phyloP scores from a whole-genome alignment of 2,888 invertebrate genomes.

The Amorpha juglandis region DNA sequence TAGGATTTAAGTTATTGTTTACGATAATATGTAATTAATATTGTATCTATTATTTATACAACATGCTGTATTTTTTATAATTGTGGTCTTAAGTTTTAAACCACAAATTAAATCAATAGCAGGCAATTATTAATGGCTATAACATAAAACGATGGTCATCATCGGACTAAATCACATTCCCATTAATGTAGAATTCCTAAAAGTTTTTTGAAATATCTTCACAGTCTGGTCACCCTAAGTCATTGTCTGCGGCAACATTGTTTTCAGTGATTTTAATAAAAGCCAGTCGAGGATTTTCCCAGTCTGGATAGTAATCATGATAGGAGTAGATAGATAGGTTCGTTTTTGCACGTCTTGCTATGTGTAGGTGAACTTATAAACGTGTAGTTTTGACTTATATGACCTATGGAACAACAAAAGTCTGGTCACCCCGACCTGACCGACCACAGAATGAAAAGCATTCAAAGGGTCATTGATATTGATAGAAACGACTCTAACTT shows the following conservation, averaged over 20 bases:
- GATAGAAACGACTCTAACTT: too few species aligned
- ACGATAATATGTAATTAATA: too few species aligned
- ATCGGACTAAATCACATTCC: neutral
- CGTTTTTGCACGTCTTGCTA: too few species aligned
- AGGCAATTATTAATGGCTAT: neutral
- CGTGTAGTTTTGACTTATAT: neutral
- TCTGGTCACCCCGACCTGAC: too few species aligned
- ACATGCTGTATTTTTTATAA: neutral
- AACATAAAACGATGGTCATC: neutral
- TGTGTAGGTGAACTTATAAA: too few species aligned
- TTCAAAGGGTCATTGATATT: too few species aligned
- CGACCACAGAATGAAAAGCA: too few species aligned
- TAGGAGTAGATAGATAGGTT: too few species aligned
- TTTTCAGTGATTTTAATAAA: conserved; percentile 14
- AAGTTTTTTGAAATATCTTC: neutral
- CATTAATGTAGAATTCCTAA: neutral
- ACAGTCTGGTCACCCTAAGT: conserved; percentile 2
- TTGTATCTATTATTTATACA: too few species aligned
- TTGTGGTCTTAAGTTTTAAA: neutral
- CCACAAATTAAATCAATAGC: neutral
- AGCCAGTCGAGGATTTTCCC: conserved; percentile 2
- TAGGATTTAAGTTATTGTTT: too few species aligned
- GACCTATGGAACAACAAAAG: neutral
- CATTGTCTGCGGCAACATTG: conserved; percentile 9
- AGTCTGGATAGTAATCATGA: neutral